Percentiles rank a stretch among this genome's conserved stretches.
These are phyloP conservation scores for Germaria angustata DNA, from an alignment of 2,888 invertebrate genomes.

Conservation along the genomic window DNA sequence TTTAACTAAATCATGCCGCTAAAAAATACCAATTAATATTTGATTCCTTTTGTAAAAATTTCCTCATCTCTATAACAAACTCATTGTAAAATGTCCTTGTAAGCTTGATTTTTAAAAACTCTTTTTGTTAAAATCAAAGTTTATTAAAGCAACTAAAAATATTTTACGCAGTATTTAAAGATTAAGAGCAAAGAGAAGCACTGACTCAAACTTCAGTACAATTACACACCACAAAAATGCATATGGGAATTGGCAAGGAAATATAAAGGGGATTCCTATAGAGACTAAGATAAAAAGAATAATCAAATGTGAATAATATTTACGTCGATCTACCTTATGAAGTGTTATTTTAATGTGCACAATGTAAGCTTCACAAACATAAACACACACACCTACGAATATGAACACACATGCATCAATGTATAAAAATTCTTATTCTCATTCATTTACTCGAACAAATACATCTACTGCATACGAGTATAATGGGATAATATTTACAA, in stretches of 20 bases:
- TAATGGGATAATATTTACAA: slow-evolving; percentile 63
- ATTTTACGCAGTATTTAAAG: slow-evolving; percentile 54
- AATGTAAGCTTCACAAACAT: neutral
- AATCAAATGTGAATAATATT: slow-evolving; percentile 49
- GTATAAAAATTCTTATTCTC: neutral
- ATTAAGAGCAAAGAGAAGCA: slow-evolving; percentile 38
- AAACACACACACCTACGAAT: neutral
- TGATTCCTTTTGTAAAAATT: too few species aligned
- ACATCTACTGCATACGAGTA: neutral
- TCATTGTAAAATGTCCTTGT: too few species aligned
- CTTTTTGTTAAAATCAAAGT: neutral
- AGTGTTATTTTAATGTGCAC: slow-evolving; percentile 40
- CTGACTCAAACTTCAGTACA: neutral
- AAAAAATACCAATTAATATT: too few species aligned
- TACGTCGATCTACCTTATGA: slow-evolving; percentile 49
- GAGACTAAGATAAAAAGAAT: slow-evolving; percentile 6
- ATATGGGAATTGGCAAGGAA: slow-evolving; percentile 10
- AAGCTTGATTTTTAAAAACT: too few species aligned
- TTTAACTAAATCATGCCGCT: too few species aligned
- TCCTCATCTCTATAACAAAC: too few species aligned
- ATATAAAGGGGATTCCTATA: neutral
- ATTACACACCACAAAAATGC: slow-evolving; percentile 43
- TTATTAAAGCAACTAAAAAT: slow-evolving; percentile 12
- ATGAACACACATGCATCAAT: too few species aligned
- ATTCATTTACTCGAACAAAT: neutral